phyloP scores from a whole-genome alignment of 2,113 vertebrate genomes.

The Gasterosteus nipponicus region DNA sequence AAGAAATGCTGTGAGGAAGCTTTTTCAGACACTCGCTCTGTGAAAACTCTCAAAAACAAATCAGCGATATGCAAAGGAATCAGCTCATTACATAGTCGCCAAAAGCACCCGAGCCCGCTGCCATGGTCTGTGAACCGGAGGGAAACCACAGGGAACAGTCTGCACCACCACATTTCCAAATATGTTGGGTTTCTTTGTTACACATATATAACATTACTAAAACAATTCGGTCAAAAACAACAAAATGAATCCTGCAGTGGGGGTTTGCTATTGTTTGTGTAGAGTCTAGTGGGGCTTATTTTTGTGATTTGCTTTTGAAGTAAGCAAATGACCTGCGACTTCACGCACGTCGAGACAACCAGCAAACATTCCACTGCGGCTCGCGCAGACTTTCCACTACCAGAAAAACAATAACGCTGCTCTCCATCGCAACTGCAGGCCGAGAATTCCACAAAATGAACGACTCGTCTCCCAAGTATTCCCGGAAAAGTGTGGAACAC shows the following conservation, averaged over 20 bases:
- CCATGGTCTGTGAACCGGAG: conserved; percentile 16
- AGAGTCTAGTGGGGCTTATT: neutral
- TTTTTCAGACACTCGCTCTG: neutral
- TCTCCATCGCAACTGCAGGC: conserved; percentile 31
- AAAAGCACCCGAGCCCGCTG: neutral
- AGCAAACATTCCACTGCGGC: conserved; percentile 57
- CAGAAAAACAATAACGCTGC: conserved; percentile 41
- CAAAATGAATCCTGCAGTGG: neutral
- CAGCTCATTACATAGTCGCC: neutral
- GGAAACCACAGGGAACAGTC: neutral
- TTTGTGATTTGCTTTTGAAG: conserved; percentile 1
- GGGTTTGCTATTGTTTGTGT: too few species aligned
- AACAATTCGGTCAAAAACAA: neutral
- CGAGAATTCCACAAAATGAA: neutral
- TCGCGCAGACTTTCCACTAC: conserved; percentile 43
- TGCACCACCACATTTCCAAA: neutral
- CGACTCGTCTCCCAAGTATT: conserved; percentile 6
- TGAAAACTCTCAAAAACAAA: neutral
- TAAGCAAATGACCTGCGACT: conserved; percentile 21
- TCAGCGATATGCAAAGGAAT: neutral
- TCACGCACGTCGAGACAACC: conserved; percentile 24
- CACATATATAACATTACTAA: neutral
- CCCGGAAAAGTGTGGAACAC: conserved; percentile 6
- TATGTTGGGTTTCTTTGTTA: neutral
- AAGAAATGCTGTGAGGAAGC: neutral